Percentiles rank a stretch among this genome's conserved stretches.
These are phyloP conservation scores for Gymnorhina tibicen DNA, from an alignment of 2,113 vertebrate genomes.

Conservation along the genomic window DNA sequence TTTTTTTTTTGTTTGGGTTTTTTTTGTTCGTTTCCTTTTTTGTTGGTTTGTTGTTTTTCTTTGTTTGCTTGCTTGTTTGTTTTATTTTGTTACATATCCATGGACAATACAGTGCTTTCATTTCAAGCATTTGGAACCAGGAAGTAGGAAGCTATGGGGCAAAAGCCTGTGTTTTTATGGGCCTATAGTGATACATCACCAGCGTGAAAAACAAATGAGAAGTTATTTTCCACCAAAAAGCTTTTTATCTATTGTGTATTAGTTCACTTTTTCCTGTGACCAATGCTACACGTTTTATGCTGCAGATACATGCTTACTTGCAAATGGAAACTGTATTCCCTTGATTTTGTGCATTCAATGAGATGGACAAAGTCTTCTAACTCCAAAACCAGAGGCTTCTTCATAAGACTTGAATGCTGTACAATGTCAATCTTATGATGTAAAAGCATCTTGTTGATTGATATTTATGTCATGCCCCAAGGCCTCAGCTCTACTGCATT, in stretches of 20 bases:
- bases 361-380: not conserved
- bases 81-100: not conserved
- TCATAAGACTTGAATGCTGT: not conserved
- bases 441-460: not conserved
- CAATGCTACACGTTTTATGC: not conserved
- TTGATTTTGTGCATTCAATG: not conserved
- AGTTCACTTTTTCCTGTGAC: not conserved
- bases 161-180: not conserved
- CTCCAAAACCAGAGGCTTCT: not conserved
- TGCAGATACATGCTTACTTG: not conserved
- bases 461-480: not conserved
- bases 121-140: not conserved
- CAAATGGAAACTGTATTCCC: not conserved
- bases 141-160: not conserved
- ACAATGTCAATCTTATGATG: not conserved
- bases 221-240: fast-evolving
- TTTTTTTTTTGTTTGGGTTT: too few species aligned
- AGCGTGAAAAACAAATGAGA: not conserved
- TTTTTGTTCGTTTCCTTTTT: not conserved
- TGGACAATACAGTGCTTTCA: not conserved
- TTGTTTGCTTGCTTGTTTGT: not conserved
- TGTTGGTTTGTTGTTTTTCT: not conserved
- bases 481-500: not conserved
- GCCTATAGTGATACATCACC: not conserved
- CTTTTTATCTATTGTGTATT: not conserved